A percentile compares a stretch with the other conserved stretches of the same genome.
phyloP scores from a whole-genome alignment of 2,113 vertebrate species.

The Mormyrus iriodes region DNA sequence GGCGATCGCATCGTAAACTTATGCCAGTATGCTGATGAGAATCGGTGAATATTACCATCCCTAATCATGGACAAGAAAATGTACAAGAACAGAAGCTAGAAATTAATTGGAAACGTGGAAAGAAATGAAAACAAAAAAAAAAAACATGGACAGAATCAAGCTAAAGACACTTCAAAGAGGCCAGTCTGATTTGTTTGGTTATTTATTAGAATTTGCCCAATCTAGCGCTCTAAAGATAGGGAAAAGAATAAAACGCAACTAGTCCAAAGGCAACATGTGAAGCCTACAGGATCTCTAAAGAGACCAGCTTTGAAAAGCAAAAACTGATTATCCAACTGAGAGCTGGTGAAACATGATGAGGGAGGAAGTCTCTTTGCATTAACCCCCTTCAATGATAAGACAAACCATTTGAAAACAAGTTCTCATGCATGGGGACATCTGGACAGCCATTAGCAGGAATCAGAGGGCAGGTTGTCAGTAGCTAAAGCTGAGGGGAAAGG shows the following conservation, averaged over 20 bases:
- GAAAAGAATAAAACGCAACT: background rate
- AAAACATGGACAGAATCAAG: background rate
- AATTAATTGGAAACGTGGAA: background rate
- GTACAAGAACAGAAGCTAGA: background rate
- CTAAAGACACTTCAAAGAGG: background rate
- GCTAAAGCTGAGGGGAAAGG: background rate
- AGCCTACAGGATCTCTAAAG: conserved; percentile 2
- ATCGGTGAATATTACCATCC: background rate
- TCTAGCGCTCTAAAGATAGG: background rate
- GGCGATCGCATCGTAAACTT: background rate
- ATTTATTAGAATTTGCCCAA: background rate
- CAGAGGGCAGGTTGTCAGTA: background rate
- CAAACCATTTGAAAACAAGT: background rate
- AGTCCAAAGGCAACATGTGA: background rate
- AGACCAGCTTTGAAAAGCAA: background rate
- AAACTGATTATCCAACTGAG: background rate
- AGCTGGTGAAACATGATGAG: background rate
- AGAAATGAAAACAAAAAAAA: background rate
- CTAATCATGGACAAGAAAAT: background rate
- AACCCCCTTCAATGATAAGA: conserved; percentile 1
- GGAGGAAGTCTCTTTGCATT: background rate
- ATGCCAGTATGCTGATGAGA: background rate
- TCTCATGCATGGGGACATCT: background rate
- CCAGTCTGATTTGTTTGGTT: background rate
- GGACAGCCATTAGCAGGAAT: background rate